Conservation (phyloP, 1,140 invertebrate species). For the Schlechtendalia chinensis region DNA sequence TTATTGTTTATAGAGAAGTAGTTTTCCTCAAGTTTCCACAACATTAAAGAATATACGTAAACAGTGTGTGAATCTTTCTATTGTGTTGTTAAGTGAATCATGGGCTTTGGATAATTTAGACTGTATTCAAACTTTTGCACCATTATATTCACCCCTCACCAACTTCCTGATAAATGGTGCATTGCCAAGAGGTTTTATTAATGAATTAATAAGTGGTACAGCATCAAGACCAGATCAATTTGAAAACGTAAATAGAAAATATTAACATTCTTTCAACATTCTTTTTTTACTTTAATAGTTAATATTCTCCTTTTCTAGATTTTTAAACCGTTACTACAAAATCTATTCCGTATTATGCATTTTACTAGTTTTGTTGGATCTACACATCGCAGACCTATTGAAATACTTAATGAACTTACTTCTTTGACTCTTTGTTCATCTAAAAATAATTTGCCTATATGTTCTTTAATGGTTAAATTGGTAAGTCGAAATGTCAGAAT, state of each 20-base stretch:
- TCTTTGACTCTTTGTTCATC: constrained; percentile 65
- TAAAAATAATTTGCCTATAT: constrained; percentile 69
- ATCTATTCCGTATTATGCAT: constrained; percentile 68
- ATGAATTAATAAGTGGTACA: constrained; percentile 64
- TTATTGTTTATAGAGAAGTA: constrained; percentile 59
- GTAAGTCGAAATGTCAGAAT: constrained; percentile 49
- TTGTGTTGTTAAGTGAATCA: constrained; percentile 63
- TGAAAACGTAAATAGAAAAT: constrained; percentile 10
- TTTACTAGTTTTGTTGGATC: constrained; percentile 70
- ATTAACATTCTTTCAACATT: not conserved
- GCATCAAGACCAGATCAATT: constrained; percentile 58
- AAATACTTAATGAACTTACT: constrained; percentile 67
- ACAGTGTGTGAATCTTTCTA: constrained; percentile 65
- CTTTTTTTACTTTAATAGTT: no score
- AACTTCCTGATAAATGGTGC: constrained; percentile 64
- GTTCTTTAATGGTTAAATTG: constrained; percentile 68
- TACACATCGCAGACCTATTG: constrained; percentile 68
- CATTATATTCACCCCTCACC: constrained; percentile 61
- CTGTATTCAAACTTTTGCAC: constrained; percentile 39
- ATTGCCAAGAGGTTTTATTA: constrained; percentile 68
- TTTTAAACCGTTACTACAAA: constrained; percentile 71
- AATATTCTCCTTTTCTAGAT: constrained; percentile 58
- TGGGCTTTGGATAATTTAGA: constrained; percentile 57
- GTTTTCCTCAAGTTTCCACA: constrained; percentile 62
- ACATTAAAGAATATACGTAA: constrained; percentile 62